Base-by-base conservation (phyloP, 2,113 vertebrate species). In the Muscicapa adusta region DNA sequence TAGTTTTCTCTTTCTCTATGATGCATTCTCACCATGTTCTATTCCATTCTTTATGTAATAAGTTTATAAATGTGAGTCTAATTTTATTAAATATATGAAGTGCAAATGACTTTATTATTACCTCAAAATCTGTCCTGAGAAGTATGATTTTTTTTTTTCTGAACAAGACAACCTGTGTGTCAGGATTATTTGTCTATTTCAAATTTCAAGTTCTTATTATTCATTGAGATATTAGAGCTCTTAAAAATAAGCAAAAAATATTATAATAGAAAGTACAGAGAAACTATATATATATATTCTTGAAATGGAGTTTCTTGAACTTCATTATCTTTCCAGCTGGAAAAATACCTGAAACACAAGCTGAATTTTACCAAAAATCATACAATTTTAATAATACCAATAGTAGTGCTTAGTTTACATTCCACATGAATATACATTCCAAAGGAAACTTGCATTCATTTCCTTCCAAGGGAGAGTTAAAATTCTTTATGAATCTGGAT, bases 401-500 rank as follows among this genome's bases (percentile, higher is more conserved):
- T 47, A 85, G 40, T 17, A 81, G n/a, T 29, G 43, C 31, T 89
- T 29, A 74, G 48, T 89, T 96, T 95, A 43, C 56, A 77, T 95
- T 90, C 70, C 51, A 93, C 31, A 20, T 45, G 18, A 45, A 45
- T 45, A 18, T 45, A 45, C 18, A 45, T 45, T 45, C 43, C 43
- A 87, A 92, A 57, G 12, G 10, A 74, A 83, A 40, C 8, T 70
- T 75, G 58, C 43, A 68, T 71, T 65, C 20, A 33, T 79, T 89
- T 92, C 60, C 82, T 90, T 88, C n/a, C 58, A 68, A 57, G 14
- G 17, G 47, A 88, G 83, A 95, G 51, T 61, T 92, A 60, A 28
- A 66, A 85, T 78, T 87, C 42, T 89, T 94, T 74, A 79, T 18
- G 91, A 95, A 93, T 26, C 73, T 73, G 48, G 40, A 86, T 56